Base-by-base conservation (phyloP, 2,113 vertebrate genomes). In the Oxyruncus cristatus region DNA sequence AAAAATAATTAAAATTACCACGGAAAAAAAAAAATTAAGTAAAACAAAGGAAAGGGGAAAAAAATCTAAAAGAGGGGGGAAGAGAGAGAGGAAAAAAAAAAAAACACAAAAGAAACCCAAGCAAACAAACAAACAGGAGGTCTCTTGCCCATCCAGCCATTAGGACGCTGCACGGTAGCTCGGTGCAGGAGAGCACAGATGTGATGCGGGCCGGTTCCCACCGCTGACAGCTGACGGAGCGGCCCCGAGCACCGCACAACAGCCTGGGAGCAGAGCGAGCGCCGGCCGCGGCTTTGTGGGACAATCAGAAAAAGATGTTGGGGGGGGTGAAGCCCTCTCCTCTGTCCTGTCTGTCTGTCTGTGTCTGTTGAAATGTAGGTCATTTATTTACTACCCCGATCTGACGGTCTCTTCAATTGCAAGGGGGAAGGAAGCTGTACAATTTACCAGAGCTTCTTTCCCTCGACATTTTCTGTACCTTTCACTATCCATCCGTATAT, bases 331-430 rank as follows among this genome's bases (percentile, higher is more conserved):
- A 97, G 97, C 95, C 96, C 95, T 97, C 96, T 96, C 95, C 96
- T 97, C 96, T 95, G 97, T 98, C 97, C 97, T 97, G 97, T 98
- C 97, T 86, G 97, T 98, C 96, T 97, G 97, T 98, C 97, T 97
- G 97, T 97, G 93, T 97, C 96, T 96, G 96, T 96, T 92, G 92
- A 97, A 95, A 96, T 98, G 96, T 97, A 98, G 98, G 98, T 98
- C 97, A 96, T 98, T 97, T 96, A 94, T 97, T 97, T 98, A 92
- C 98, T 97, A 97, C 98, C 91, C 97, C 97, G 61, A 96, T 96
- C 96, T 94, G 97, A 93, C 93, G 91, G 90, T 95, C 86, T 98
- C 98, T 98, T 97, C 90, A 59, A 82, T 70, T 78, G 73, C 91
- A 85, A 95, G 78, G 84, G 72, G 84, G 46, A 58, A 94, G 66